Evolutionary conservation across 2,888 invertebrate species (phyloP), one percentile per base, ranked within the genome.

Genomic region (Tethea ocularis): DNA sequence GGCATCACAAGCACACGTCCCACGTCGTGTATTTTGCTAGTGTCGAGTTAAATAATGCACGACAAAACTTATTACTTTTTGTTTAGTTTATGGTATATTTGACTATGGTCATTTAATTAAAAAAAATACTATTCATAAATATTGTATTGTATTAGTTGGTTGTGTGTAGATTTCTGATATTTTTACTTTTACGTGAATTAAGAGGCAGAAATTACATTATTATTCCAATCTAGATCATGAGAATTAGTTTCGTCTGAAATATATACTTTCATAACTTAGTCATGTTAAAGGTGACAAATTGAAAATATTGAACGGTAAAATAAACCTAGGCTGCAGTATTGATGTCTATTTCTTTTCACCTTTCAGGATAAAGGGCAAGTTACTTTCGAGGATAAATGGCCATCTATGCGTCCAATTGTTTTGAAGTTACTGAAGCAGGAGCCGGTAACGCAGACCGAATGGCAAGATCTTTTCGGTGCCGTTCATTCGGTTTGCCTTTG

Each of bases 391-490:
- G 98, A 98, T 82, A 97, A 98, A 95, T 99, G 99, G 99, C 98
- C 98, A 60, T 95, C 95, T 73, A 99, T 99, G 97, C 95, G 98
- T 69, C 97, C 98, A 13, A 98, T 98, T 75, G 98, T 99, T 60
- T 92, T 98, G 67, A 98, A 99, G 89, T 94, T 99, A 63, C 93
- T 99, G 56, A 96, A 98, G 80, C 99, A 99, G 89, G 98, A 99
- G 88, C 94, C 97, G 8, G 99, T 99, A 0, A 96, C 97, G 15
- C 97, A 98, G 77, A 94, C 94, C 22, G 99, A 99, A 94, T 99
- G 99, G 99, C 99, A 99, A 85, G 98, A 98, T 88, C 93, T 99
- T 55, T 99, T 99, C 91, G 98, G 97, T 90, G 96, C 97, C 60
- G 98, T 99, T 17, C 99, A 99, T 92, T 95, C 97, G 63, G 98